Base-by-base conservation (phyloP, 2,888 invertebrate genomes). In the Opisthograptis luteolata region DNA sequence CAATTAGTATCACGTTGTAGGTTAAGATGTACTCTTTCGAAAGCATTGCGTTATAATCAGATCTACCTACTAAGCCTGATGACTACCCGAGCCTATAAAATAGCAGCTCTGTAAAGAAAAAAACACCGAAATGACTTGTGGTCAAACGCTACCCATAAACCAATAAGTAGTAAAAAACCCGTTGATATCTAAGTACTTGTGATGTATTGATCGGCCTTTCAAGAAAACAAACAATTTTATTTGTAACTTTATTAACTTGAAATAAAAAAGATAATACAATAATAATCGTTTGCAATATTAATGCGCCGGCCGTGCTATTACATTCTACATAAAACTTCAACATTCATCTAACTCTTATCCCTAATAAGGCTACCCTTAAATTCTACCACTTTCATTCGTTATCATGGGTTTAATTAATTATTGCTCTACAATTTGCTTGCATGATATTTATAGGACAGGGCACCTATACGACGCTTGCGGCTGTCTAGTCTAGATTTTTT, bases 311-410 rank as follows among this genome's bases (percentile, higher is more conserved):
- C 80, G 87, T 89, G 87, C 86, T 84, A 71, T 74, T 71, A 70
- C 74, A 66, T 72, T 71, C 81, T 85, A 85, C 78, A 44, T 31
- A 82, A 84, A 85, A 82, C 66, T 79, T 83, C 73, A 84, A 84
- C 82, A 76, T 75, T 68, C 75, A 73, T 76, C 71, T 78, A 80
- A 79, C 73, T 81, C 86, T 87, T 87, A 87, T 45, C 70, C 40
- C 89, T 89, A 89, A 74, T 89, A 89, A 89, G 89, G 89, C 89
- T 90, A 88, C 83, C 84, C 86, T 88, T 88, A 89, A 76, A 83
- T 74, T 76, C 85, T 86, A 87, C 77, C 70, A 64, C 72, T 75
- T 70, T 63, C 78, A 73, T 65, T 72, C 73, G 57, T 73, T 71
- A 73, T 74, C 71, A 74, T 75, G 73, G 75, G 75, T 76, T 68